Evolutionary conservation across 2,113 vertebrate genomes (phyloP).

Genomic region (Ceyx cyanopectus): DNA sequence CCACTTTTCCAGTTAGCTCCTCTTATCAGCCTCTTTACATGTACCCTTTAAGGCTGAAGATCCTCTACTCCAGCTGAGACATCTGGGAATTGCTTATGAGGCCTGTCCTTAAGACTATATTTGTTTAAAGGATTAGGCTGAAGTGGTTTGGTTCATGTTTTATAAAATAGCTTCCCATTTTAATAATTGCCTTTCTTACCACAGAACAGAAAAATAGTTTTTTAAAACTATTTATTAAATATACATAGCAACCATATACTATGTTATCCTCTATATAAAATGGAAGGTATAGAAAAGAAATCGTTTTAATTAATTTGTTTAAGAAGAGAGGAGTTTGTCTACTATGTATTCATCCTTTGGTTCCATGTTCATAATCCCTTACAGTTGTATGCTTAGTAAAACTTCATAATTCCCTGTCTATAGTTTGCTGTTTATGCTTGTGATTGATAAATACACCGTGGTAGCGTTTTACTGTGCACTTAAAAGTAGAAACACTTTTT

Average conservation of each 20-base stretch:
- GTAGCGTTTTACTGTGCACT: background rate
- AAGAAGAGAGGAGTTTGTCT: background rate
- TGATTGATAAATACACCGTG: background rate
- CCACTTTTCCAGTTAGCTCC: background rate
- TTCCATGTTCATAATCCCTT: background rate
- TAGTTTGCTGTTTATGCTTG: background rate
- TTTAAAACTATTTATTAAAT: background rate
- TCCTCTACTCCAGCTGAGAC: background rate
- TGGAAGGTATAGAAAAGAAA: background rate
- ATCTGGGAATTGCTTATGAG: background rate
- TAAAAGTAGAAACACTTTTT: background rate
- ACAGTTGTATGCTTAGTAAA: background rate
- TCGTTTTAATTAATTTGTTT: background rate
- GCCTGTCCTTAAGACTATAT: background rate
- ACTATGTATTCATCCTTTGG: background rate
- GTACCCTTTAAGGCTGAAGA: background rate
- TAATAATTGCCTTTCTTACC: background rate
- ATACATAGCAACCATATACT: background rate
- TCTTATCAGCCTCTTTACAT: background rate
- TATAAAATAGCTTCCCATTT: background rate
- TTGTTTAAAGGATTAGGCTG: background rate
- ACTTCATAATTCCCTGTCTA: background rate
- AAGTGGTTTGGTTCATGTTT: background rate
- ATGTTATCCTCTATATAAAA: background rate
- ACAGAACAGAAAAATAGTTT: background rate